Base-by-base conservation (phyloP, 2,888 invertebrate genomes). In the Mythimna impura region DNA sequence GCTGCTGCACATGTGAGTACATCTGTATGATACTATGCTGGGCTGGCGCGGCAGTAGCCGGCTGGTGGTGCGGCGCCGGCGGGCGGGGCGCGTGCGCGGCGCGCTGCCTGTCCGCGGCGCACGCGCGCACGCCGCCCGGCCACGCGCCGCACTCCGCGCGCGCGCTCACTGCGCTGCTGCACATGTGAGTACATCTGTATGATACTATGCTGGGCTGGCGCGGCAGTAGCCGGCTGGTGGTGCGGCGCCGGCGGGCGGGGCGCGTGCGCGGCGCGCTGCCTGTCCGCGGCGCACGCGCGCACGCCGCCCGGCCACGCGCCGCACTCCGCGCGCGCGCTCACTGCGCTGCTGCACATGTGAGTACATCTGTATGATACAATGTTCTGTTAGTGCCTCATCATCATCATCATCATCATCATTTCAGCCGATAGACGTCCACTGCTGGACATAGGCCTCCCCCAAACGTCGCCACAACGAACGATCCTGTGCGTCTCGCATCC, bases 21-120 rank as follows among this genome's bases (percentile, higher is more conserved):
- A 17, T 36, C 78, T 73, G 71, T 6, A 52, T 68, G 0, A 9
- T 9, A 30, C 3, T 1, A 6, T 4, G 10, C 34, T 70, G 94
- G 95, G 80, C 84, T 72, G 94, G 91, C 20, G 83, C 88, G 64
- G 84, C 93, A 69, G 87, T 87, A 43, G 95, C 94, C 78, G 93
- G 91, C 12, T 94, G 95, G 95, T 95, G 95, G 95, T 95, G 95
- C 91, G 95, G 95, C 73, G 94, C 93, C 84, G 89, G 89, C 36
- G 95, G 95, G 61, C 92, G 90, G 85, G 94, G 94, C 73, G 86
- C 86, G 3, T 95, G 95, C 89, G 93, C 94, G 4, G 84, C 76
- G 76, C 92, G 92, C 75, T 95, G 95, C 88, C 84, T 93, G 54
- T 81, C 90, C 75, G 91, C 92, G 61, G 94, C 95, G 72, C 89